phyloP scores from a whole-genome alignment of 1,140 invertebrate genomes.

The Ericerus pela region DNA sequence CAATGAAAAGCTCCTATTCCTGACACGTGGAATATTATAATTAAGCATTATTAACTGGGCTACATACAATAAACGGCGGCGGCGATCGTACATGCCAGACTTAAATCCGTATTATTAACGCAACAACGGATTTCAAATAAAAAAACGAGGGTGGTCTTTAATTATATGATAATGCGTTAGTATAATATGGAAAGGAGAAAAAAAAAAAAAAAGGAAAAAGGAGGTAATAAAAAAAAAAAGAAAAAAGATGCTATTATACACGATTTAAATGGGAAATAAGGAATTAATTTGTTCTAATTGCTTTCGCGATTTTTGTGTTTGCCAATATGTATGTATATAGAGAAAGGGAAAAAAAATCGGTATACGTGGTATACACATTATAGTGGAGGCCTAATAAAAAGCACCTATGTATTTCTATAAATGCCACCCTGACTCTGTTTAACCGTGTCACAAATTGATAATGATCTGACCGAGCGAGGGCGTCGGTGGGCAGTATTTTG shows the following conservation, averaged over 20 bases:
- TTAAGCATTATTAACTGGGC: not conserved
- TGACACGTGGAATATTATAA: slow-evolving; percentile 12
- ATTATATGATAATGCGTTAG: not conserved
- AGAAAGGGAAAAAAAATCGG: too few species aligned
- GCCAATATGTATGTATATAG: too few species aligned
- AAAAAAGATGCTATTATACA: slow-evolving; percentile 1
- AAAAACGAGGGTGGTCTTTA: slow-evolving; percentile 5
- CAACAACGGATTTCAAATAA: not conserved
- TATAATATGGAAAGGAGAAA: not conserved
- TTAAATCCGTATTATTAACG: slow-evolving; percentile 3
- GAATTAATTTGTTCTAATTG: slow-evolving; percentile 7
- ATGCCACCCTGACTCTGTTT: too few species aligned
- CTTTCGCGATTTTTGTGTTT: too few species aligned
- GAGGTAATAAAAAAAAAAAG: too few species aligned
- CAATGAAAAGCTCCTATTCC: slow-evolving; percentile 2
- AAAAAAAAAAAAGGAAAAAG: too few species aligned
- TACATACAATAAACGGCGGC: not conserved
- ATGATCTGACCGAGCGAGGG: too few species aligned
- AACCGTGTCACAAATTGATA: too few species aligned
- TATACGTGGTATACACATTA: too few species aligned
- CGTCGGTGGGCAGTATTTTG: too few species aligned
- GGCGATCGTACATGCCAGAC: not conserved
- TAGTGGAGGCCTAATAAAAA: too few species aligned
- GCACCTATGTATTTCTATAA: too few species aligned
- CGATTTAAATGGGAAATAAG: not conserved